Evolutionary conservation across 2,113 vertebrate species (phyloP).

Genomic region (Esox niger): DNA sequence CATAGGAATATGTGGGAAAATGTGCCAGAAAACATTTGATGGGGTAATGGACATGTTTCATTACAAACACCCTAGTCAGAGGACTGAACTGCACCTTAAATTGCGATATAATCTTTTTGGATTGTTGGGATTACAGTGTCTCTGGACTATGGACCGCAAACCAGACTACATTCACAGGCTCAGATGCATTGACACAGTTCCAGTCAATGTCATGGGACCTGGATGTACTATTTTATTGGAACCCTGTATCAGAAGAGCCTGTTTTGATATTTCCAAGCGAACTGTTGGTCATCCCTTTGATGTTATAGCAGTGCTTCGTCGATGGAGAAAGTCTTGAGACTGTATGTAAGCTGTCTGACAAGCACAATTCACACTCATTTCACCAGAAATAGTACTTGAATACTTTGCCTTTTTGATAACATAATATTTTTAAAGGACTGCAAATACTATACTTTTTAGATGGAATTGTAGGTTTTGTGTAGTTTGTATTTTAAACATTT

Average conservation of each 20-base stretch:
- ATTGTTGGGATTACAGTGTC: not conserved
- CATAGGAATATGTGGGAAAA: not conserved
- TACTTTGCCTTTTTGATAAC: not conserved
- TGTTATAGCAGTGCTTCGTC: not conserved
- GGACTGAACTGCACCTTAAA: constrained; percentile 43
- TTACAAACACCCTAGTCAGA: constrained; percentile 2
- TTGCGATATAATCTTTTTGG: constrained; percentile 3
- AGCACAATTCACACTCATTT: not conserved
- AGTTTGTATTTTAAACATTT: not conserved
- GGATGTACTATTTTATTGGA: not conserved
- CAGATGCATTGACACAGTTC: not conserved
- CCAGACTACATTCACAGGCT: not conserved
- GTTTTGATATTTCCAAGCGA: not conserved
- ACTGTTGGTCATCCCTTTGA: not conserved
- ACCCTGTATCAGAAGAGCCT: not conserved
- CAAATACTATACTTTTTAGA: constrained; percentile 1
- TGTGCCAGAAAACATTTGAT: constrained; percentile 3
- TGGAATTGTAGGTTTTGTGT: not conserved
- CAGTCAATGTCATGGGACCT: not conserved
- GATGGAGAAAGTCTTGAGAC: not conserved
- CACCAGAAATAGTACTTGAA: constrained; percentile 4
- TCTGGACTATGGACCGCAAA: not conserved
- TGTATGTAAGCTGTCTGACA: not conserved
- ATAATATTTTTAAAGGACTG: not conserved
- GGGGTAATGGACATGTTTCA: constrained; percentile 19